Base-by-base conservation (phyloP, 2,113 vertebrate species). In the Pavo muticus region DNA sequence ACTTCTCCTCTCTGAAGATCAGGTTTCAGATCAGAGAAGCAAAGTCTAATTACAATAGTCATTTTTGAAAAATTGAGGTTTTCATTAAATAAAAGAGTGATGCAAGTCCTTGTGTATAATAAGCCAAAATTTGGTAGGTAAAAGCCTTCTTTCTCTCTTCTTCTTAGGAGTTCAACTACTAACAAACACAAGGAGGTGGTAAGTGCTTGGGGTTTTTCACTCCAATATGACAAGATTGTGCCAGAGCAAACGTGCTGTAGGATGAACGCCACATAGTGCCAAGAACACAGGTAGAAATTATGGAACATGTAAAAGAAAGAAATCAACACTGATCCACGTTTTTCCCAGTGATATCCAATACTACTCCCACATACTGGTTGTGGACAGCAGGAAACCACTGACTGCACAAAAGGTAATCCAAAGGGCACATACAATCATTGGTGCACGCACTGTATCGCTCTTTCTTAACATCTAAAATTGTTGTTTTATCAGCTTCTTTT, bases 51-150 rank as follows among this genome's bases (percentile, higher is more conserved):
- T 88, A 83, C 69, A 88, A 61, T 67, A 94, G 78, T 89, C 12
- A 89, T 92, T 94, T 89, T 44, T 78, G 88, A 88, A 91, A 95
- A 95, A 91, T 25, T 56, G 59, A 92, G 88, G 95, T 95, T 67
- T 97, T 97, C 96, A 92, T 94, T 89, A 84, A 92, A 97, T 95
- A 96, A 94, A 98, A 97, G 92, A 97, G 98, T 98, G 97, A 98
- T 97, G 98, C 95, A 98, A 98, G 97, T 97, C 97, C 97, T 96
- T 84, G 87, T 95, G 95, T 98, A 98, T 98, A 98, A 98, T 96
- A 98, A 97, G 94, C 78, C 83, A 97, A 98, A 84, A 65, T 78
- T 69, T 72, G 57, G 32, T 24, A 64, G 47, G 61, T 63, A 88
- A 92, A 93, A 92, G 37, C 44, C 87, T 88, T 9, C n/a, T 50